Percentiles rank a stretch among this genome's conserved stretches.
phyloP scores from a whole-genome alignment of 2,113 vertebrate species.

The Notothenia rossii region DNA sequence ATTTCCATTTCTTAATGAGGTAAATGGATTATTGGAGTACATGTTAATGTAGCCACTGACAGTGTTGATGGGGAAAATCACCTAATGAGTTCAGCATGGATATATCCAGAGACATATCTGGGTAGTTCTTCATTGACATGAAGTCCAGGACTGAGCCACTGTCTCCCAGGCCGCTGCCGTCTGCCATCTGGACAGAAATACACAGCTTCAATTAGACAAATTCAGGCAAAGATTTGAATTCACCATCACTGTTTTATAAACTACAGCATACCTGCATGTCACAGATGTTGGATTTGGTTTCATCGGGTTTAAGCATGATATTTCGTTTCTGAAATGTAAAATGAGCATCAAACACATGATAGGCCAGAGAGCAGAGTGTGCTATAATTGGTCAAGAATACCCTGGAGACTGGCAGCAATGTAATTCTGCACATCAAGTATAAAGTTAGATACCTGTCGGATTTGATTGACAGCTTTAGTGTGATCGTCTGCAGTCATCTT shows the following conservation, averaged over 20 bases:
- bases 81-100: conserved; percentile 93
- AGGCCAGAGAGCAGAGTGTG: not conserved
- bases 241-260: not conserved
- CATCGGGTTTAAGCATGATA: conserved; percentile 87
- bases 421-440: not conserved
- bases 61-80: conserved; percentile 71
- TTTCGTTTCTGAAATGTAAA: conserved; percentile 89
- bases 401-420: not conserved
- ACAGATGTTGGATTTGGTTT: conserved; percentile 87
- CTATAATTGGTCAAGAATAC: not conserved
- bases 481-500: conserved; percentile 95
- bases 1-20: not conserved
- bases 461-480: conserved; percentile 89
- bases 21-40: not conserved
- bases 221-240: not conserved
- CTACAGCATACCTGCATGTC: conserved; percentile 80
- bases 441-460: conserved; percentile 84
- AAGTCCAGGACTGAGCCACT: conserved; percentile 91
- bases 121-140: conserved; percentile 91
- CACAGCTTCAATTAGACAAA: conserved; percentile 5
- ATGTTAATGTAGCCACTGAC: not conserved
- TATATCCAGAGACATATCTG: conserved; percentile 94
- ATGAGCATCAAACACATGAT: not conserved
- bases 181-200: conserved; percentile 83
- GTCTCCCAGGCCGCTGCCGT: conserved; percentile 85